Percentiles rank a stretch among this genome's conserved stretches.
Conservation (phyloP, 2,797 vertebrate genomes). For the Hydrophis major region DNA sequence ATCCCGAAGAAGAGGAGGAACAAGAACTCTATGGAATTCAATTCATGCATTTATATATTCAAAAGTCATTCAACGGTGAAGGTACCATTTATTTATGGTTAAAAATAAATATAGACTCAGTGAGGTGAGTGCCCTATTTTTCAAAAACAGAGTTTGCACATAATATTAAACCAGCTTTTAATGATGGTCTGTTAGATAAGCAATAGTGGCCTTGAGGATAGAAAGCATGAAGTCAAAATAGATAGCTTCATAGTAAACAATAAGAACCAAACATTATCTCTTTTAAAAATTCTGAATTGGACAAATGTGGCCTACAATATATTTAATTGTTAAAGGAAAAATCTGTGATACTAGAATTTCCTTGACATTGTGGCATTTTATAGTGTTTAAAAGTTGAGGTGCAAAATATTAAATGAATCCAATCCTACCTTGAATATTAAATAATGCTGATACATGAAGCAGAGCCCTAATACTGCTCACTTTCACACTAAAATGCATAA, state of each 20-base stretch:
- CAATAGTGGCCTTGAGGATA: neutral
- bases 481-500: neutral
- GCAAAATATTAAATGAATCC: neutral
- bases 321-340: neutral
- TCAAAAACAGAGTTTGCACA: neutral
- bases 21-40: slow-evolving; percentile 88
- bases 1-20: slow-evolving; percentile 73
- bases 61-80: slow-evolving; percentile 70
- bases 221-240: neutral
- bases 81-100: slow-evolving; percentile 55
- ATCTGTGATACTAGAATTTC: neutral
- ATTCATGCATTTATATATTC: slow-evolving; percentile 90
- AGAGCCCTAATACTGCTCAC: neutral
- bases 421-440: neutral
- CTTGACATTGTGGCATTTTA: neutral
- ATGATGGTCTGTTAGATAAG: neutral
- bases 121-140: neutral
- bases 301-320: neutral
- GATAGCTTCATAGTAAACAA: neutral
- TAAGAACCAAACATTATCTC: neutral
- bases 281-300: neutral
- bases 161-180: neutral
- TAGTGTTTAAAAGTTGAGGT: neutral
- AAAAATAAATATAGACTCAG: neutral
- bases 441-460: neutral